Conservation (phyloP, 2,888 invertebrate species). For the Tromatobia lineatoria region DNA sequence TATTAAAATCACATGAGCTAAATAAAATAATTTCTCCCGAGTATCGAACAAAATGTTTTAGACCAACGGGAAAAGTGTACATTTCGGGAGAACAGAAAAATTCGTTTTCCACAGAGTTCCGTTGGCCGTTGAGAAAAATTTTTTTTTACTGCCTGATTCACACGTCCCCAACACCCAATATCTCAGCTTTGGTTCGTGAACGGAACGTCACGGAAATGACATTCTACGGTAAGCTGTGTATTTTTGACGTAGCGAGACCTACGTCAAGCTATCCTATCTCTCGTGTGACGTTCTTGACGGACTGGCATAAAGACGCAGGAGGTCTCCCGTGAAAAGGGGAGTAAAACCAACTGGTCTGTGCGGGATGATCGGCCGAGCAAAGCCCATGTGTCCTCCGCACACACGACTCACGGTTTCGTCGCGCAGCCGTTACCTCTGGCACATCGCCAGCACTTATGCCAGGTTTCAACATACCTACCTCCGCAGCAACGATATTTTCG, state of each 20-base stretch:
- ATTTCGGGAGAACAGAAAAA: too few relatives aligned
- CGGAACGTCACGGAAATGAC: background rate
- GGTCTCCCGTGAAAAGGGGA: slow-evolving; percentile 20
- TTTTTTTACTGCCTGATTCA: background rate
- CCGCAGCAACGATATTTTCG: slow-evolving; percentile 84
- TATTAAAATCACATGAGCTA: too few relatives aligned
- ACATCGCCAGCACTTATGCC: slow-evolving; percentile 83
- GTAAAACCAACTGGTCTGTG: slow-evolving; percentile 4
- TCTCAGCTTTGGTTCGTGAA: background rate
- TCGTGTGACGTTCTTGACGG: slow-evolving; percentile 49
- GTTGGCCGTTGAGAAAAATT: too few relatives aligned
- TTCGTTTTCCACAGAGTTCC: too few relatives aligned
- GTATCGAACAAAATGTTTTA: too few relatives aligned
- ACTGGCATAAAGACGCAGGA: slow-evolving; percentile 28
- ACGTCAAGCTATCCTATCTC: slow-evolving; percentile 21
- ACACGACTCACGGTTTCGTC: slow-evolving; percentile 30
- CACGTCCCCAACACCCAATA: background rate
- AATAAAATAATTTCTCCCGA: too few relatives aligned
- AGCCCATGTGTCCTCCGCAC: slow-evolving; percentile 60
- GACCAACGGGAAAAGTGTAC: too few relatives aligned
- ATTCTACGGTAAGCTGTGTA: slow-evolving; percentile 24
- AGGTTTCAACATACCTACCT: slow-evolving; percentile 84
- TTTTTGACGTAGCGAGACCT: slow-evolving; percentile 48
- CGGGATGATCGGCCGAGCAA: slow-evolving; percentile 29
- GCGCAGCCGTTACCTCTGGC: slow-evolving; percentile 78